Evolutionary conservation across 2,113 vertebrate genomes (phyloP).

Genomic region (Oophaga pumilio): DNA sequence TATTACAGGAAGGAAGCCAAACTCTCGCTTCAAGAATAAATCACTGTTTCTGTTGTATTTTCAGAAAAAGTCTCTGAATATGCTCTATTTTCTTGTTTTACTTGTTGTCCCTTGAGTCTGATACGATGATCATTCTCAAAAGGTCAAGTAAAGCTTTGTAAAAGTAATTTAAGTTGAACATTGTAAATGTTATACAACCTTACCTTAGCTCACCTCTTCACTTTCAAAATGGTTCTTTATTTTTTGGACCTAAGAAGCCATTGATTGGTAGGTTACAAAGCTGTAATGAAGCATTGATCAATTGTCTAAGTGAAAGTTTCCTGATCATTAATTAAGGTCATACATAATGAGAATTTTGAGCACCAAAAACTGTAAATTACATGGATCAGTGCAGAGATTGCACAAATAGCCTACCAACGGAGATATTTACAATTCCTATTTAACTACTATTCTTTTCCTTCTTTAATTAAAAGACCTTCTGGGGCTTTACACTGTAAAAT

Average conservation of each 20-base stretch:
- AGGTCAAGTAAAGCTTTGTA: slow-evolving; percentile 48
- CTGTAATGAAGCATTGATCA: slow-evolving; percentile 55
- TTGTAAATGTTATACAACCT: slow-evolving; percentile 46
- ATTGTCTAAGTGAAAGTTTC: slow-evolving; percentile 41
- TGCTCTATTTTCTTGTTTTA: slow-evolving; percentile 29
- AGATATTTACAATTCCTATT: neutral
- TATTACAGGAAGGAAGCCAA: slow-evolving; percentile 22
- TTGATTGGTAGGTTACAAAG: slow-evolving; percentile 53
- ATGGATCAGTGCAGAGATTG: neutral
- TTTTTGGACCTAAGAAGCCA: slow-evolving; percentile 32
- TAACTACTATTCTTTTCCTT: neutral
- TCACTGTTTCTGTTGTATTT: slow-evolving; percentile 31
- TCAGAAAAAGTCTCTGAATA: slow-evolving; percentile 32
- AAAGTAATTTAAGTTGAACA: slow-evolving; percentile 50
- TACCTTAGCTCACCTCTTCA: slow-evolving; percentile 24
- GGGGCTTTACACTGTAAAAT: neutral
- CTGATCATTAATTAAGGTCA: slow-evolving; percentile 55
- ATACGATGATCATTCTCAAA: slow-evolving; percentile 36
- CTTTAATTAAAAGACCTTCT: neutral
- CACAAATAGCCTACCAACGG: neutral
- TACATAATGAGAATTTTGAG: slow-evolving; percentile 28
- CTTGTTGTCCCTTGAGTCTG: slow-evolving; percentile 32
- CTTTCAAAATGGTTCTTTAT: slow-evolving; percentile 8
- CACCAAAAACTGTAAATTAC: slow-evolving; percentile 41
- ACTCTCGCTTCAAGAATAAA: slow-evolving; percentile 24